phyloP scores from a whole-genome alignment of 64 coral and sea anemone species.

The Montipora efflorescens region DNA sequence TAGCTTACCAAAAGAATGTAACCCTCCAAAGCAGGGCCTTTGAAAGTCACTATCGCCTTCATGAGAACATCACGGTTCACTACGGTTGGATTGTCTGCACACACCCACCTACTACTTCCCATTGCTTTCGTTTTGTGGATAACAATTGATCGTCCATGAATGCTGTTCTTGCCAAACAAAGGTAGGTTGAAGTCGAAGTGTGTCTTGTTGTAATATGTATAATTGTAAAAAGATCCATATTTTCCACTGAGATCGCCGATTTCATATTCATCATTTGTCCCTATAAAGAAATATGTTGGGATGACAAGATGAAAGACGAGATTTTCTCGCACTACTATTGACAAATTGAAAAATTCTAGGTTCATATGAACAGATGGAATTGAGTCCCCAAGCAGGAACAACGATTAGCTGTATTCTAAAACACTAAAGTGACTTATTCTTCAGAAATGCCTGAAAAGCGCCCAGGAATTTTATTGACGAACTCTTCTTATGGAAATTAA shows the following conservation, averaged over 20 bases:
- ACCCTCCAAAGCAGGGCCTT: conserved; percentile 34
- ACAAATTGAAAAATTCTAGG: too few species aligned
- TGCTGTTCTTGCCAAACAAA: conserved; percentile 87
- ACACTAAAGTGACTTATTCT: too few species aligned
- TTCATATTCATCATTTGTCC: conserved; percentile 89
- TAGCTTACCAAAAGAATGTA: conserved; percentile 57
- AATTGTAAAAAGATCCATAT: conserved; percentile 76
- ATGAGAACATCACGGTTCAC: conserved; percentile 18
- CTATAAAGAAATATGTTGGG: conserved; percentile 1
- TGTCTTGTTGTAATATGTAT: neutral
- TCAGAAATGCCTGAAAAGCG: too few species aligned
- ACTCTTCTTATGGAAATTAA: too few species aligned
- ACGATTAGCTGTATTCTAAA: too few species aligned
- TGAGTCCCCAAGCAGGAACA: too few species aligned
- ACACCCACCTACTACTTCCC: conserved; percentile 75
- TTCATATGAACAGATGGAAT: too few species aligned
- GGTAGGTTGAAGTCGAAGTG: conserved; percentile 83
- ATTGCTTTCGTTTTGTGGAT: conserved; percentile 71
- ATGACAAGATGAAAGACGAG: neutral
- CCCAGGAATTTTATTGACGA: too few species aligned
- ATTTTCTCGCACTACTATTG: too few species aligned
- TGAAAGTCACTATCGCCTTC: conserved; percentile 32
- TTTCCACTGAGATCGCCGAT: conserved; percentile 86
- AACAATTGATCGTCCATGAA: conserved; percentile 76
- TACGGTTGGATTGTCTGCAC: conserved; percentile 59